A percentile compares a stretch with the other conserved stretches of the same genome.
These are phyloP conservation scores for Hystrix cristata DNA, from an alignment of 2,113 vertebrate species.

Conservation along the genomic window DNA sequence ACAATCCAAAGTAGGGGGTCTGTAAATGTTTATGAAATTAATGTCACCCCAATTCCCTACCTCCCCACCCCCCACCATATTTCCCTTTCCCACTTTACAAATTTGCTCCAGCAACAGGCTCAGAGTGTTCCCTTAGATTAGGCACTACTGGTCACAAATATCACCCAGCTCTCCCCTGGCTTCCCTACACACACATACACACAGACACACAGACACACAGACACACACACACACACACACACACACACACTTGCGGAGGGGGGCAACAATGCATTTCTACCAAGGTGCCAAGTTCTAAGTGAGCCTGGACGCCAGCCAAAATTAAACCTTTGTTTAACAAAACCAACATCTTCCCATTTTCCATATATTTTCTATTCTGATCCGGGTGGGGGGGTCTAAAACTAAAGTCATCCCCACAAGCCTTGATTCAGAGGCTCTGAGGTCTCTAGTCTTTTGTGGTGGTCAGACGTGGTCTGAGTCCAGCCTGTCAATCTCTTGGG, in stretches of 20 bases:
- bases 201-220: not conserved
- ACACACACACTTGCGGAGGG: rapidly evolving
- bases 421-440: not conserved
- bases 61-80: not conserved
- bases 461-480: not conserved
- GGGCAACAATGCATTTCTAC: not conserved
- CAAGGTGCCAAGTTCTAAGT: not conserved
- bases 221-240: too few species aligned
- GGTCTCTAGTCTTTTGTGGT: not conserved
- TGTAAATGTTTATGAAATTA: not conserved
- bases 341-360: not conserved
- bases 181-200: not conserved
- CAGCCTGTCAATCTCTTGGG: not conserved
- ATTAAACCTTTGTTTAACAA: constrained; percentile 6
- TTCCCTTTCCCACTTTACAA: not conserved
- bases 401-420: not conserved
- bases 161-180: not conserved
- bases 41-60: not conserved
- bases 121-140: not conserved
- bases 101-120: not conserved
- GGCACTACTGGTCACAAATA: not conserved
- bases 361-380: not conserved
- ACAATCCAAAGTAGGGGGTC: not conserved
- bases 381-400: not conserved
- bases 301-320: not conserved